These are phyloP conservation scores for Lithodes maja DNA, from an alignment of 2,888 invertebrate genomes.

Conservation along the genomic window DNA sequence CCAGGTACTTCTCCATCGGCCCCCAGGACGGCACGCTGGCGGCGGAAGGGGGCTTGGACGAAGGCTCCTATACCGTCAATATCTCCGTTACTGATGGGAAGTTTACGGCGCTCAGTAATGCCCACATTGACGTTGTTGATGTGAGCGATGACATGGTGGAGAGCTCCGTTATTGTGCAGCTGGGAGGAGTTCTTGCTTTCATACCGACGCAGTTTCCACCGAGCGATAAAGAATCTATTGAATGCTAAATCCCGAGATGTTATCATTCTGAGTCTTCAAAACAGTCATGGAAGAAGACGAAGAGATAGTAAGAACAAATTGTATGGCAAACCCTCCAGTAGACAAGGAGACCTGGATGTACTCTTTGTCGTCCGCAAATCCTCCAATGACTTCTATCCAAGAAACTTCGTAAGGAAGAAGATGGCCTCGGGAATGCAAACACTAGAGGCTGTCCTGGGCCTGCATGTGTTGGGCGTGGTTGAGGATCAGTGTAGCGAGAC, in stretches of 20 bases:
- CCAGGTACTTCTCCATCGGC: no score
- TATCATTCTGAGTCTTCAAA: slow-evolving; percentile 89
- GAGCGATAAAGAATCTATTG: slow-evolving; percentile 79
- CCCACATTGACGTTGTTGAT: no score
- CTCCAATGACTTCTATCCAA: slow-evolving; percentile 44
- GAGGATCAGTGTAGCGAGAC: slow-evolving; percentile 81
- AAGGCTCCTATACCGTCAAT: no score
- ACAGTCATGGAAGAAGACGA: slow-evolving; percentile 20
- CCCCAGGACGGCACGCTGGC: no score
- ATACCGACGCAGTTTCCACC: slow-evolving; percentile 72
- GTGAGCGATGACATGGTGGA: no score
- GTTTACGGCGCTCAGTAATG: no score
- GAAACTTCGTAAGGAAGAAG: slow-evolving; percentile 60
- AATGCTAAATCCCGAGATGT: slow-evolving; percentile 87
- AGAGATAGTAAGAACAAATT: slow-evolving; percentile 54
- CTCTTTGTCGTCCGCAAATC: slow-evolving; percentile 68
- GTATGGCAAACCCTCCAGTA: slow-evolving; percentile 24
- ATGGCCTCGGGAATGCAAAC: slow-evolving; percentile 77
- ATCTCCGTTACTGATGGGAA: no score
- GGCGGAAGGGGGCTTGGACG: no score
- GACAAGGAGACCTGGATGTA: slow-evolving; percentile 51
- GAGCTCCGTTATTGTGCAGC: slow-evolving; percentile 88
- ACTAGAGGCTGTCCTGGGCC: slow-evolving; percentile 77
- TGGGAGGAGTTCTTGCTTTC: slow-evolving; percentile 85
- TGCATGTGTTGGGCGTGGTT: slow-evolving; percentile 82